These are phyloP conservation scores for Heteronetta atricapilla DNA, from an alignment of 2,113 vertebrate genomes.

Conservation along the genomic window DNA sequence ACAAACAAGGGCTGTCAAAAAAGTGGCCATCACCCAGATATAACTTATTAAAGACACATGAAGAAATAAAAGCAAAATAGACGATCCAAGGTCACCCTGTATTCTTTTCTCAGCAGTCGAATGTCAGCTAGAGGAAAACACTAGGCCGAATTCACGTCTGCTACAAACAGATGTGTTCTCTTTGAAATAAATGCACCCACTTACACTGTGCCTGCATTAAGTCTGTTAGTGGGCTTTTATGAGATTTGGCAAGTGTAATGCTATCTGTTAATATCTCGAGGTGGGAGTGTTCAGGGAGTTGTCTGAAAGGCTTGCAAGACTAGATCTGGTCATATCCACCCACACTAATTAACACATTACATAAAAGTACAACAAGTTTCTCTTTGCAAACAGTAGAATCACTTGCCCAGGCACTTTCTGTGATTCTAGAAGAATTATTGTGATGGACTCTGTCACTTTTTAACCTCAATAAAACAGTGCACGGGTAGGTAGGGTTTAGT, in stretches of 20 bases:
- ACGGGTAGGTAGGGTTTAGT: background rate
- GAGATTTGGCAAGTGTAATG: constrained; percentile 42
- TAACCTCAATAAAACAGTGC: background rate
- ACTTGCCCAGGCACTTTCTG: constrained; percentile 46
- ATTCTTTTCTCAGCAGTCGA: background rate
- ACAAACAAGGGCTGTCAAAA: background rate
- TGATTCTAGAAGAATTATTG: constrained; percentile 9
- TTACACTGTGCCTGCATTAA: constrained; percentile 3
- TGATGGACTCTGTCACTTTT: background rate
- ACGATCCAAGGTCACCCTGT: background rate
- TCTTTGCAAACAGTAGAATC: constrained; percentile 42
- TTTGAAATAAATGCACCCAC: background rate
- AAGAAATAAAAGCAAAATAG: background rate
- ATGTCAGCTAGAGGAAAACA: background rate
- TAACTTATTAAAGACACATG: background rate
- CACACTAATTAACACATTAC: constrained; percentile 64
- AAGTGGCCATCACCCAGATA: background rate
- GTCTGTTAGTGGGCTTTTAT: constrained; percentile 1
- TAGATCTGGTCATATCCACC: constrained; percentile 57
- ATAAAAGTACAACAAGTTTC: constrained; percentile 53
- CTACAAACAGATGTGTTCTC: background rate
- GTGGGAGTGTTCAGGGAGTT: constrained; percentile 60
- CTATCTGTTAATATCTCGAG: constrained; percentile 61
- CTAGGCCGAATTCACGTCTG: background rate
- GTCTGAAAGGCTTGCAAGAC: constrained; percentile 57